phyloP scores from a whole-genome alignment of 2,113 vertebrate species.

The Nanorana parkeri region DNA sequence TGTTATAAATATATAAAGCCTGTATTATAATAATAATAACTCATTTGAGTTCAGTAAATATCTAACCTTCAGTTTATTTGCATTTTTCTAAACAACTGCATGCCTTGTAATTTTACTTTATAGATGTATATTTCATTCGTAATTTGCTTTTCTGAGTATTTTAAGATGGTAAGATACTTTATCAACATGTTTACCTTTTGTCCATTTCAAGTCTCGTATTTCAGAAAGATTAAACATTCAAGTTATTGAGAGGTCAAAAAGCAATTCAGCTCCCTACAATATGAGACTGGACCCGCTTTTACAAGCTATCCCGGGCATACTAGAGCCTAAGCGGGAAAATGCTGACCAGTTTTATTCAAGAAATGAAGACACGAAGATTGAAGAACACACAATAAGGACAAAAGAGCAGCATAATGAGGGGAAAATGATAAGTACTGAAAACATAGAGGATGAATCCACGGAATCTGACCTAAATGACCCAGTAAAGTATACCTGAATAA shows the following conservation, averaged over 20 bases:
- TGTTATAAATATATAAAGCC: too few species aligned
- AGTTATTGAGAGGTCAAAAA: conserved; percentile 32
- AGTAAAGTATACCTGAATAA: too few species aligned
- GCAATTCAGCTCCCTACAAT: not conserved
- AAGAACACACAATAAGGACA: not conserved
- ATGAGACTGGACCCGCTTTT: not conserved
- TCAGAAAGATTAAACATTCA: not conserved
- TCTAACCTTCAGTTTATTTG: too few species aligned
- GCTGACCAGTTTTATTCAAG: not conserved
- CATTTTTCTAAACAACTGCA: too few species aligned
- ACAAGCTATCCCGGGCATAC: not conserved
- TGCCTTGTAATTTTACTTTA: too few species aligned
- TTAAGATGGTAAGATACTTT: not conserved
- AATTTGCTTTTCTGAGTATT: too few species aligned
- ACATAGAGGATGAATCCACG: too few species aligned
- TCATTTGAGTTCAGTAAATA: too few species aligned
- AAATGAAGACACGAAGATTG: not conserved
- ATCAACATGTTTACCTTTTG: not conserved
- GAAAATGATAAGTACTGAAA: too few species aligned
- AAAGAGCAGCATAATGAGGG: not conserved
- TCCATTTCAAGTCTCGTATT: conserved; percentile 3
- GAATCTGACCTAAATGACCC: too few species aligned
- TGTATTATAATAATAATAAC: too few species aligned
- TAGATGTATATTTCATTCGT: too few species aligned
- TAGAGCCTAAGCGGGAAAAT: not conserved